These are phyloP conservation scores for Chaetura pelagica DNA, from an alignment of 2,113 vertebrate genomes.

Conservation along the genomic window DNA sequence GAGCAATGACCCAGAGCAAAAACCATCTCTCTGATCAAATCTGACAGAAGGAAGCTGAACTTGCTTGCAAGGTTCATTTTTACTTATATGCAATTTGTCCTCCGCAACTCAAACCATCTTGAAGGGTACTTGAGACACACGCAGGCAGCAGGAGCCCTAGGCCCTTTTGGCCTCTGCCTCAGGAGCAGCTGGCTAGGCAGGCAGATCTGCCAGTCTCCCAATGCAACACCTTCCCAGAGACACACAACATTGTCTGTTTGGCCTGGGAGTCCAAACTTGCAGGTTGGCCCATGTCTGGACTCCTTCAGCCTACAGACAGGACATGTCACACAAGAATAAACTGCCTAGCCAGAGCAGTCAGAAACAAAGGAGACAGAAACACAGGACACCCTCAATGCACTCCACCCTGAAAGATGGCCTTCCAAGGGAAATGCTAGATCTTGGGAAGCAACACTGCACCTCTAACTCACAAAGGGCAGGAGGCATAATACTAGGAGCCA, in stretches of 20 bases:
- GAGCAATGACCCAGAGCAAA: background rate
- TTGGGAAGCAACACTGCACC: background rate
- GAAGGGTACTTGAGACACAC: background rate
- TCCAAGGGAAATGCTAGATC: background rate
- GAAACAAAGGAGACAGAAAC: background rate
- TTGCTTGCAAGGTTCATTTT: background rate
- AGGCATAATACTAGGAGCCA: background rate
- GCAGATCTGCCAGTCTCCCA: background rate
- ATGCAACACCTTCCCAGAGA: background rate
- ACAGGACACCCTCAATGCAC: background rate
- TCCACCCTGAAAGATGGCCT: background rate
- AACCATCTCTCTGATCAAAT: background rate
- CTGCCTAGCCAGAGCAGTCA: background rate
- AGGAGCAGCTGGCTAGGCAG: background rate
- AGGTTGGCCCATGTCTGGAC: rapidly evolving
- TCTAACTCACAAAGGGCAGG: background rate
- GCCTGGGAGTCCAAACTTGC: background rate
- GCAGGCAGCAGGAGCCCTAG: background rate
- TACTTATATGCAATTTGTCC: background rate
- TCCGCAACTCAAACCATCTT: background rate
- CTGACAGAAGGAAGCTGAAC: background rate
- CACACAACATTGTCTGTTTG: background rate
- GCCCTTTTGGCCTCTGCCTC: background rate
- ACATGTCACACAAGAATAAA: background rate
- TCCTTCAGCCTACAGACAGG: background rate